phyloP scores from a whole-genome alignment of 1,140 invertebrate species.

The Heterodera schachtii region DNA sequence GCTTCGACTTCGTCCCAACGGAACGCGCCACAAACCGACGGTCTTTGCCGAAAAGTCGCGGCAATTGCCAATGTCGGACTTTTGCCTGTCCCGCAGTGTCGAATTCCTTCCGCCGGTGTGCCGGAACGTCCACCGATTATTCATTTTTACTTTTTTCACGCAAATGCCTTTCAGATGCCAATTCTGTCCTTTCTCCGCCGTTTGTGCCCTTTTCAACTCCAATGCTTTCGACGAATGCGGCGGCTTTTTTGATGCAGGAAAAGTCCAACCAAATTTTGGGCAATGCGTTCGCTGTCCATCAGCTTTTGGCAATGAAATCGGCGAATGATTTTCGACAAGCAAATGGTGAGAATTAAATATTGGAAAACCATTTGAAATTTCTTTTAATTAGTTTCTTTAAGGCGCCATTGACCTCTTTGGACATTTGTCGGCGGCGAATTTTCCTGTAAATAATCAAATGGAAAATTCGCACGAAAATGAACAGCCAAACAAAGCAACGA shows the following conservation, averaged over 20 bases:
- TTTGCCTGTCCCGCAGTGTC: too few relatives aligned
- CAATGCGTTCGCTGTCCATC: slow-evolving; percentile 1
- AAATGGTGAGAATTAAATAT: neutral
- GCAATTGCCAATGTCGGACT: neutral
- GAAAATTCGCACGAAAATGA: neutral
- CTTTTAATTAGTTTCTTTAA: neutral
- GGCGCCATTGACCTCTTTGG: neutral
- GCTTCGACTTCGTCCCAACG: neutral
- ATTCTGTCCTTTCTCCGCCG: neutral
- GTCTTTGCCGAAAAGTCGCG: neutral
- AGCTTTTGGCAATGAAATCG: slow-evolving; percentile 5
- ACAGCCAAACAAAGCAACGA: neutral
- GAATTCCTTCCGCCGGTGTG: neutral
- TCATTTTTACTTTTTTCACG: neutral
- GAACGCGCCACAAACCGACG: neutral
- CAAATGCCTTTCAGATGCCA: neutral
- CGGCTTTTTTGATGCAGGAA: neutral
- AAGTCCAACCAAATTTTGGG: neutral
- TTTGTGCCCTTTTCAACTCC: neutral
- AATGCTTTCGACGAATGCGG: neutral
- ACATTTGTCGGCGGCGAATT: neutral
- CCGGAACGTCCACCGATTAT: neutral
- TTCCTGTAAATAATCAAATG: neutral
- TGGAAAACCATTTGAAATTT: neutral
- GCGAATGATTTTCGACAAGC: neutral